Evolutionary conservation across 2,888 invertebrate species (phyloP).

Genomic region (Crioceris asparagi): DNA sequence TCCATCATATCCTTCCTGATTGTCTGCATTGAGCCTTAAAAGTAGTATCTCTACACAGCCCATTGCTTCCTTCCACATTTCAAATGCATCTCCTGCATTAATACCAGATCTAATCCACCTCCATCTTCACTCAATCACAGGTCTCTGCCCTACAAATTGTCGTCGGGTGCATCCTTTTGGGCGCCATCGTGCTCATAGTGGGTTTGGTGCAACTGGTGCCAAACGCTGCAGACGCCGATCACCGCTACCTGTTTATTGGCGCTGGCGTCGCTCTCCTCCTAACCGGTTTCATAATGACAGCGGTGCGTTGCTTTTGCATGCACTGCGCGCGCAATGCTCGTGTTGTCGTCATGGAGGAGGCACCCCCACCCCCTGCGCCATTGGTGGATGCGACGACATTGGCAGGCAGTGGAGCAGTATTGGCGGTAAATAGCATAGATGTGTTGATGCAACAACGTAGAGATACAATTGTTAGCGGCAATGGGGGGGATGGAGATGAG

Average conservation of each 20-base stretch:
- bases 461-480: conserved; percentile 36
- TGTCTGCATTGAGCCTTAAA: background rate
- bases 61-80: background rate
- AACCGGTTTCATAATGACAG: conserved; percentile 52
- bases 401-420: conserved; percentile 21
- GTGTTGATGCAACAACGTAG: conserved; percentile 38
- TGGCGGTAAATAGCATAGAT: conserved; percentile 44
- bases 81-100: background rate
- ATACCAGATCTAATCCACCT: background rate
- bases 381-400: background rate
- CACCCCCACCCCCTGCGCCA: conserved; percentile 32
- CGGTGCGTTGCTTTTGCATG: conserved; percentile 57
- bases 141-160: conserved; percentile 63
- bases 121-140: conserved; percentile 28
- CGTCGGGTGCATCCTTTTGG: conserved; percentile 61
- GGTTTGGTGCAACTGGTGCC: conserved; percentile 67
- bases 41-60: background rate
- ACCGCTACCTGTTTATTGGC: conserved; percentile 56
- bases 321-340: conserved; percentile 47
- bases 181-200: conserved; percentile 63
- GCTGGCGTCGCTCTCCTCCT: conserved; percentile 53
- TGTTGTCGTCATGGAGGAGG: conserved; percentile 39
- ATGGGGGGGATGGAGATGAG: too few relatives aligned
- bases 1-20: background rate
- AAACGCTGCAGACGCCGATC: conserved; percentile 65